Conservation (phyloP, 2,888 invertebrate species). For the Julus scanicus region DNA sequence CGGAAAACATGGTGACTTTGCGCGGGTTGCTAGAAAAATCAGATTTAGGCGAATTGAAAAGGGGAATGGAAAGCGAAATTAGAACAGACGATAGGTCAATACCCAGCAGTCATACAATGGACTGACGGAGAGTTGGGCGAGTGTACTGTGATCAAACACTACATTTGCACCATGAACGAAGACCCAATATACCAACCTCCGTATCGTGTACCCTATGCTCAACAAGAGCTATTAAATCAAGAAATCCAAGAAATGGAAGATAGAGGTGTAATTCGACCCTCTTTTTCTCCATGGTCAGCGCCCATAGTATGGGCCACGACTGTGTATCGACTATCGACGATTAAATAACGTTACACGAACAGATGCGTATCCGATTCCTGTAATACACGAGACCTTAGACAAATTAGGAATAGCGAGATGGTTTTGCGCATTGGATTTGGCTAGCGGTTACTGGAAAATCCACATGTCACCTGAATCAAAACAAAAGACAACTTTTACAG, state of each 20-base stretch:
- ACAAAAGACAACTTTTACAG: background rate
- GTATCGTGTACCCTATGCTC: background rate
- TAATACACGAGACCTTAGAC: background rate
- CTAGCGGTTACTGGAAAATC: background rate
- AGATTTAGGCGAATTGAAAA: background rate
- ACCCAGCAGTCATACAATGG: background rate
- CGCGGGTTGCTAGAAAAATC: background rate
- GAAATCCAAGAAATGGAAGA: background rate
- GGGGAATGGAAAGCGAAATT: background rate
- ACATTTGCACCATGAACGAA: background rate
- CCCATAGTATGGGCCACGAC: background rate
- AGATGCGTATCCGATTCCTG: background rate
- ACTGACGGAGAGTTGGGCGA: background rate
- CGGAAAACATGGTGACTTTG: background rate
- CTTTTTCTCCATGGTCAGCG: background rate
- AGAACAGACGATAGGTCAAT: background rate
- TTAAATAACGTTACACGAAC: background rate
- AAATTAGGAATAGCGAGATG: background rate
- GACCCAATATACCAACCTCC: background rate
- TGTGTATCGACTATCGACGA: background rate
- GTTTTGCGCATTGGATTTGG: conserved; percentile 44
- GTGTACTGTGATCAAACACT: background rate
- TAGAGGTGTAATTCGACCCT: background rate
- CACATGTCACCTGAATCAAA: background rate
- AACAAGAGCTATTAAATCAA: background rate